Conservation (phyloP, 2,113 vertebrate species). For the Chaetodon auriga region DNA sequence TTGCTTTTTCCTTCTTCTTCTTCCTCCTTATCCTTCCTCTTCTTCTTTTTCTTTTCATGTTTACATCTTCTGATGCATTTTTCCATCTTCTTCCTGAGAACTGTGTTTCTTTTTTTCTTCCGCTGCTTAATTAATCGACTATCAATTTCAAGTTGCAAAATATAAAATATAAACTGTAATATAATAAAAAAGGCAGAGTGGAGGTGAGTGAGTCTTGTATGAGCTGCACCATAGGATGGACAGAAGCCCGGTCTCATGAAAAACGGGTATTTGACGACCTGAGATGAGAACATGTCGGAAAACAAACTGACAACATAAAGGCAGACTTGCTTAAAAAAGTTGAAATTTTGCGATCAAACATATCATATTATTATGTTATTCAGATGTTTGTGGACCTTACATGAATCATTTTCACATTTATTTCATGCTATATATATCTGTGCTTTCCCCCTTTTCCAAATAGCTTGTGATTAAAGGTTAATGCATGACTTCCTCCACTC, state of each 20-base stretch:
- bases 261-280: too few relatives aligned
- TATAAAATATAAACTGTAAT: too few relatives aligned
- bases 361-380: background rate
- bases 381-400: background rate
- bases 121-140: background rate
- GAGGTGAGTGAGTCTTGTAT: background rate
- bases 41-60: background rate
- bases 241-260: background rate
- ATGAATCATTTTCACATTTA: background rate
- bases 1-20: background rate
- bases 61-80: background rate
- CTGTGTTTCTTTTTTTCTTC: background rate
- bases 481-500: background rate
- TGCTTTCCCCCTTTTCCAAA: background rate
- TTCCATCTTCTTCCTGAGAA: background rate
- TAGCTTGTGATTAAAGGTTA: conserved; percentile 2
- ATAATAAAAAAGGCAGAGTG: background rate
- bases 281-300: too few relatives aligned
- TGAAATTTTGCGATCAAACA: background rate
- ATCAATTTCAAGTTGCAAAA: background rate
- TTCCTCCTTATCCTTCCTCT: background rate
- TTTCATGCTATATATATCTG: background rate
- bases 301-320: background rate
- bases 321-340: background rate
- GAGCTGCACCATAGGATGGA: background rate